These are phyloP conservation scores for Muricea muricata DNA, from an alignment of 92 coral and sea anemone species.

Conservation along the genomic window DNA sequence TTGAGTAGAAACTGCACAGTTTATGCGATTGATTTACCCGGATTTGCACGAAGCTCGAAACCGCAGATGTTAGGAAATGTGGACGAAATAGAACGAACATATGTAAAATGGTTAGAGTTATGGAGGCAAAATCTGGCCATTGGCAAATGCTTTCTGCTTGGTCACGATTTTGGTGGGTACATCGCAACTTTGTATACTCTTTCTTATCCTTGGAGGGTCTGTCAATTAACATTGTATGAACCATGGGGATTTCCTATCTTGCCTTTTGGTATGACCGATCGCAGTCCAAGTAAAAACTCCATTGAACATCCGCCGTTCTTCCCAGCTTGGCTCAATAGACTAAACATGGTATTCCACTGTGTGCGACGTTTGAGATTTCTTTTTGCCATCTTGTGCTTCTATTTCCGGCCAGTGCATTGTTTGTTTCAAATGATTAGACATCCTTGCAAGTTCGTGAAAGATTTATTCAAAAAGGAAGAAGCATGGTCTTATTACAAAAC, in stretches of 20 bases:
- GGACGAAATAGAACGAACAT: conserved; percentile 76
- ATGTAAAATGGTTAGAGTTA: conserved; percentile 83
- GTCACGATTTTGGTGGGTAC: conserved; percentile 96
- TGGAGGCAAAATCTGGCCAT: conserved; percentile 89
- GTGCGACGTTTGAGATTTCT: background rate
- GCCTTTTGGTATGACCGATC: conserved; percentile 87
- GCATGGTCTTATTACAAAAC: background rate
- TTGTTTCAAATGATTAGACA: conserved; percentile 3
- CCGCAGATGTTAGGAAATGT: conserved; percentile 67
- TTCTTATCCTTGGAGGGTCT: conserved; percentile 78
- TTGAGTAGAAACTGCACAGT: conserved; percentile 83
- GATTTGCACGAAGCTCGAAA: conserved; percentile 96
- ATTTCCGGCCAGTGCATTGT: background rate
- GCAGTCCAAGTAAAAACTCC: conserved; percentile 71
- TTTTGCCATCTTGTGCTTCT: background rate
- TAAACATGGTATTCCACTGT: conserved; percentile 68
- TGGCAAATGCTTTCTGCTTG: conserved; percentile 80
- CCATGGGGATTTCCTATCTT: conserved; percentile 99
- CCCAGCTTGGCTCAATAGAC: conserved; percentile 79
- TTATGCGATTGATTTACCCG: conserved; percentile 95
- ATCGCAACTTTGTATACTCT: conserved; percentile 85
- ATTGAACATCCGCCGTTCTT: conserved; percentile 63
- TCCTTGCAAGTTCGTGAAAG: conserved; percentile 3
- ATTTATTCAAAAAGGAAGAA: conserved; percentile 22
- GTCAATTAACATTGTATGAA: conserved; percentile 83